Evolutionary conservation across 2,888 invertebrate genomes (phyloP), one percentile per base, ranked within the genome.

Genomic region (Elysia crispata): DNA sequence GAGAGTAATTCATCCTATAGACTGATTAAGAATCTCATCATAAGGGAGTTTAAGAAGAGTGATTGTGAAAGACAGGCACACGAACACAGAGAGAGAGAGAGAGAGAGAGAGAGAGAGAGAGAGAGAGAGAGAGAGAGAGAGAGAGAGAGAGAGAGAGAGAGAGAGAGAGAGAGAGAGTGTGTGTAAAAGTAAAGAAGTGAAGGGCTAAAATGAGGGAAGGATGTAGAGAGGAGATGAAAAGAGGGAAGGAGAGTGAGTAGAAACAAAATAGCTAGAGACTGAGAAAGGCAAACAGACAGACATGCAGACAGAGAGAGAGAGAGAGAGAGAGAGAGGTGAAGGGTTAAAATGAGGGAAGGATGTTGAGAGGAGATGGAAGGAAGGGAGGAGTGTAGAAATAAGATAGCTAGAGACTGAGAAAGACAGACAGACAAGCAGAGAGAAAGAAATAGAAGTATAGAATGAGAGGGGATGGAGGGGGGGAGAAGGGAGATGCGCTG

Each of bases 281-380:
- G 64, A 23, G 64, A 64, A 25, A 64, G 64, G 25, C 25, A 66
- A 18, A 66, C 30, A 66, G 18, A 25, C 28, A 66, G 30, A 66
- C 18, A 15, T 1, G 25, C 28, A 66, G 23, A 66, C 28, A 15
- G 5, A 15, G 25, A 25, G 3, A 15, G 3, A 15, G 18, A 66
- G n/a, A 64, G 64, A 64, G 64, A 64, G 64, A 64, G 64, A 64
- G 64, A 64, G 64, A 64, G 64, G 23, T 15, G 23, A 25, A 64
- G n/a, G 23, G 18, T 20, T 11, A 64, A n/a, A 64, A 11, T 18
- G 25, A 64, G 13, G 23, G 64, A 64, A 25, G 23, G 11, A 64
- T 15, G 23, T 23, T 20, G 25, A 23, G 64, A 64, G 64, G 23
- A 25, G 3, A 15, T 18, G 30, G 18, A 66, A 6, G 25, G 8